These are phyloP conservation scores for Pachymerium ferrugineum DNA, from an alignment of 2,888 invertebrate species.

Conservation along the genomic window DNA sequence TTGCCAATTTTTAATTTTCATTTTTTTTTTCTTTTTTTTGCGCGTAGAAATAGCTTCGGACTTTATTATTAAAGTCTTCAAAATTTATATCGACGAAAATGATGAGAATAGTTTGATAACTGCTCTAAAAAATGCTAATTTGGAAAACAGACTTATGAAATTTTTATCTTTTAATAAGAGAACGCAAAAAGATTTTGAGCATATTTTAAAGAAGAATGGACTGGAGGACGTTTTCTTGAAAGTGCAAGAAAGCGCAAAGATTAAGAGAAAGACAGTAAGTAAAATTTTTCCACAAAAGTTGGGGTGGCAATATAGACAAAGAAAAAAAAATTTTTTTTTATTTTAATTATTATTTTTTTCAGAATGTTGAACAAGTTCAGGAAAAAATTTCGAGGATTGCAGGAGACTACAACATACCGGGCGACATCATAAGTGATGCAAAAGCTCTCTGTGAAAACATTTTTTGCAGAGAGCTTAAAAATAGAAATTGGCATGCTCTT, in stretches of 20 bases:
- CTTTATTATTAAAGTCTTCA: slow-evolving; percentile 87
- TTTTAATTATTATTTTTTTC: too few relatives aligned
- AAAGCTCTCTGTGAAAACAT: too few relatives aligned
- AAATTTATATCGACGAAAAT: slow-evolving; percentile 83
- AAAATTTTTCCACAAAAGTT: too few relatives aligned
- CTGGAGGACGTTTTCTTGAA: slow-evolving; percentile 60
- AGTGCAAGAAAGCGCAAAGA: slow-evolving; percentile 61
- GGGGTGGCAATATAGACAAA: too few relatives aligned
- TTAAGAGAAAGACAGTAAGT: slow-evolving; percentile 77
- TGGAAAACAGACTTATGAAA: slow-evolving; percentile 61
- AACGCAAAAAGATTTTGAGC: slow-evolving; percentile 74
- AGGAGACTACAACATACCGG: too few relatives aligned
- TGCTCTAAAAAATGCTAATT: slow-evolving; percentile 77
- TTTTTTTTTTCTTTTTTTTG: slow-evolving; percentile 30
- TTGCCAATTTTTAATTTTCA: not conserved
- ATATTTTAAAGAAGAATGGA: slow-evolving; percentile 71
- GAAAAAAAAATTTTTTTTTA: too few relatives aligned
- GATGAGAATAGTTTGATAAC: slow-evolving; percentile 79
- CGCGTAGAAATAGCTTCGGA: slow-evolving; percentile 91
- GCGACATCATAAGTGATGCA: too few relatives aligned
- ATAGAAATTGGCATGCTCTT: too few relatives aligned
- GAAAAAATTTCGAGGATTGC: too few relatives aligned
- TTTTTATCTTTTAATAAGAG: slow-evolving; percentile 92
- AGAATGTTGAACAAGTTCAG: too few relatives aligned
- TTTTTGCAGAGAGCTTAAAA: too few relatives aligned